Base-by-base conservation (phyloP, 2,797 vertebrate genomes). In the Megalops cyprinoides region DNA sequence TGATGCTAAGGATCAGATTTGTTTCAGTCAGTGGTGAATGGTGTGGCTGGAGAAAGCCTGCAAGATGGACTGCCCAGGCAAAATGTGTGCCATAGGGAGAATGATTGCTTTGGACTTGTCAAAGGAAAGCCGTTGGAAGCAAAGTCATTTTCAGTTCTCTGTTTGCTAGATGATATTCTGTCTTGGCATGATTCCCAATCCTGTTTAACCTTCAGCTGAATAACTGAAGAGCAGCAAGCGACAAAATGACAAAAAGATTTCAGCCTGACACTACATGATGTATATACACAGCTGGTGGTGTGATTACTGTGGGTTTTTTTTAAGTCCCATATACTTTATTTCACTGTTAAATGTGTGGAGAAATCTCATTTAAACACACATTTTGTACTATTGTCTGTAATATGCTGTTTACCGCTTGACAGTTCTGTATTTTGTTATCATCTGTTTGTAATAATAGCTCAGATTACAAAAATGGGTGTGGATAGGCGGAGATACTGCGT, bases 301-400 rank as follows among this genome's bases (percentile, higher is more conserved):
- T 51, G 14, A n/a, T 75, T 49, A 1, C 73, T 75, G n/a, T 20
- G 44, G 46, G n/a, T n/a, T 46, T n/a, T 12, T 37, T 31, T 51
- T 8, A 51, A 8, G 7, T 51, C 7, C 15, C 7, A 51, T 51
- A n/a, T n/a, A n/a, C n/a, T n/a, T n/a, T n/a, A 5, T n/a, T 25
- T 58, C 6, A 25, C 58, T n/a, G 55, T 25, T 28, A n/a, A n/a
- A n/a, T n/a, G 8, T 60, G 23, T 25, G 31, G 3, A 34, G 37
- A 44, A 71, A 71, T 37, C 37, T 42, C 39, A 71, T 71, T 71
- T n/a, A 44, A n/a, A n/a, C n/a, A n/a, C n/a, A n/a, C n/a, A 67
- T 37, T 23, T 12, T 14, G 25, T 4, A 65, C 9, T 65, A 12
- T 65, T 18, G 31, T 34, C 60, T 34, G 25, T 31, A 10, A 31